Evolutionary conservation across 2,113 vertebrate genomes (phyloP), one percentile per base, ranked within the genome.

Genomic region (Edolisoma coerulescens): DNA sequence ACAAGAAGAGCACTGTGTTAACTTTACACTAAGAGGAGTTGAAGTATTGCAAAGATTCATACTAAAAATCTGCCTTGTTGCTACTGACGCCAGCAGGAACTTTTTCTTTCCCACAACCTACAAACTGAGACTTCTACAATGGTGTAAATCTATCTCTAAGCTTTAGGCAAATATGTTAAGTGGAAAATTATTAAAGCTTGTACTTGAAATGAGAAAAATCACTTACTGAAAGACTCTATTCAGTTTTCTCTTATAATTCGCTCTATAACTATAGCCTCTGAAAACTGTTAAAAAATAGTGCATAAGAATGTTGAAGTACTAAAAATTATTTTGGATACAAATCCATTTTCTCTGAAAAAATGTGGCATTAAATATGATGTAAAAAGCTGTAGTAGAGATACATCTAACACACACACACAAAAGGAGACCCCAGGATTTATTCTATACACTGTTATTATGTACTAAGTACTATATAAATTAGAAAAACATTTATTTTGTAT

Each of bases 351-450:
- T 59, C 53, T 69, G 44, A 44, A 71, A 63, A 88, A 54, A 16
- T 0, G 3, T 35, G 27, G 23, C 39, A 44, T 24, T 45, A 47
- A 76, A 68, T 42, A 49, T 0, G 1, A 79, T 1, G 3, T 32
- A 56, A 50, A 37, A 77, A 65, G n/a, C 12, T 70, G 41, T 9
- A 59, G 41, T 1, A 73, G 35, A 84, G 17, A 22, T 42, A 21
- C 32, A 61, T 17, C 33, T n/a, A 86, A 87, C 3, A 16, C 9
- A 19, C n/a, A 21, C 27, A 22, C 20, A 79, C 19, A 61, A 11
- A 73, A 16, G 67, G 9, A 81, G 17, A 64, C 28, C 44, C 16
- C 4, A 20, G 5, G 59, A 64, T 71, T 63, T 18, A 27, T 57
- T 75, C 20, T 42, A 39, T 24, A 33, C 6, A 16, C 2, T 17